A percentile compares a stretch with the other conserved stretches of the same genome.
phyloP scores from a whole-genome alignment of 1,140 invertebrate species.

The Thalassaphorura encarpata region DNA sequence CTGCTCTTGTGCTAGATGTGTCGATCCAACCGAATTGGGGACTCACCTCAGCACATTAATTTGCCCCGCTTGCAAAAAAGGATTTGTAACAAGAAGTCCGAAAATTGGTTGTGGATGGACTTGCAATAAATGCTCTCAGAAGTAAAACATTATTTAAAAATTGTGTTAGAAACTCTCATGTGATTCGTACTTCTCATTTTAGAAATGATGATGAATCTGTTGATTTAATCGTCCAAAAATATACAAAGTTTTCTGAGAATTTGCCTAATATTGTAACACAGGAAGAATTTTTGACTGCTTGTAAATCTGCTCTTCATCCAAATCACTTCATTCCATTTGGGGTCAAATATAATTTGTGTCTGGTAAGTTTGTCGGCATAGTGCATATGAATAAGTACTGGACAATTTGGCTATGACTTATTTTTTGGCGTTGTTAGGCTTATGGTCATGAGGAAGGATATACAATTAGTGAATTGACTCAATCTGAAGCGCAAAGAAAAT shows the following conservation, averaged over 20 bases:
- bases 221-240: slow-evolving; percentile 6
- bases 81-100: slow-evolving; percentile 46
- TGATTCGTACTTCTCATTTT: too few relatives aligned
- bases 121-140: not conserved
- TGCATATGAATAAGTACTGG: too few relatives aligned
- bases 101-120: not conserved
- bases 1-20: slow-evolving; percentile 59
- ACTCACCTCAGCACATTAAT: slow-evolving; percentile 62
- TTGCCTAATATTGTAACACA: slow-evolving; percentile 13
- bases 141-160: not conserved
- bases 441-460: slow-evolving; percentile 40
- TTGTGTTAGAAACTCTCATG: not conserved
- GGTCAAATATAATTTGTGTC: slow-evolving; percentile 25
- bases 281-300: slow-evolving; percentile 22
- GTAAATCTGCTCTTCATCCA: slow-evolving; percentile 23
- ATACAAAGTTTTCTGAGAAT: not conserved
- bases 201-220: slow-evolving; percentile 4
- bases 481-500: slow-evolving; percentile 60
- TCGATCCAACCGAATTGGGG: slow-evolving; percentile 60
- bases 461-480: slow-evolving; percentile 58
- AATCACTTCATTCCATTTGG: slow-evolving; percentile 29
- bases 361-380: slow-evolving; percentile 14
- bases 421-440: slow-evolving; percentile 8
- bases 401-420: not conserved
- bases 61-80: slow-evolving; percentile 62